A percentile compares a stretch with the other conserved stretches of the same genome.
These are phyloP conservation scores for Acleris laterana DNA, from an alignment of 2,888 invertebrate species.

Conservation along the genomic window DNA sequence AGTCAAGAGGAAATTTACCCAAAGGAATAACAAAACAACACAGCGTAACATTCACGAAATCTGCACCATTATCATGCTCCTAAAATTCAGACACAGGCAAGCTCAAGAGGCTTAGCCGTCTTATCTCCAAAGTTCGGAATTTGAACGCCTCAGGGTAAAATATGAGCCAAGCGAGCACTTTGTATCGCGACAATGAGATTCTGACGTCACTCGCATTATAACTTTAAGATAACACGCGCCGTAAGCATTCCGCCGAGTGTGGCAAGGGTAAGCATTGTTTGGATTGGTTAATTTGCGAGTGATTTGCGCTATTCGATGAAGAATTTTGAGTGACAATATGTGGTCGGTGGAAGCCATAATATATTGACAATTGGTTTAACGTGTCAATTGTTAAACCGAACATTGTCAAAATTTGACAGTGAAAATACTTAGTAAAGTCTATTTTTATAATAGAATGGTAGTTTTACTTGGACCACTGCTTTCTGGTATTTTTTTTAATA, in stretches of 20 bases:
- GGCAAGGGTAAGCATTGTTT: constrained; percentile 23
- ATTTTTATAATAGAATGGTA: too few relatives aligned
- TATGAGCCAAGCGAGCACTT: constrained; percentile 53
- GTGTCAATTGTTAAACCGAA: too few relatives aligned
- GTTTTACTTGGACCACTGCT: too few relatives aligned
- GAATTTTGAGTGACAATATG: too few relatives aligned
- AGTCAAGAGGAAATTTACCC: too few relatives aligned
- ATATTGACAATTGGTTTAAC: too few relatives aligned
- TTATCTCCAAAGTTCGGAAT: constrained; percentile 73
- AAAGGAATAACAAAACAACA: too few relatives aligned
- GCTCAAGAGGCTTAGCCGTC: constrained; percentile 65
- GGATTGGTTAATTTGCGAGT: constrained; percentile 13
- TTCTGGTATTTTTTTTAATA: too few relatives aligned
- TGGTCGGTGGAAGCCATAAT: too few relatives aligned
- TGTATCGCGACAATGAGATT: constrained; percentile 58
- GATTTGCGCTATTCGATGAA: constrained; percentile 7
- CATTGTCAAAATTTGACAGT: too few relatives aligned
- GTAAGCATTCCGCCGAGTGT: constrained; percentile 24
- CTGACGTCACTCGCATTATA: constrained; percentile 46
- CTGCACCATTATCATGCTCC: constrained; percentile 22
- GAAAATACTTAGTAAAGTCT: too few relatives aligned
- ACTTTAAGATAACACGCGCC: constrained; percentile 41
- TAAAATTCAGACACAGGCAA: constrained; percentile 41
- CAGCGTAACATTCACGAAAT: neutral
- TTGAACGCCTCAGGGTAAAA: constrained; percentile 65